Percentiles rank a stretch among this genome's conserved stretches.
Evolutionary conservation across 2,797 vertebrate species (phyloP).

Genomic region (Sphaeramia orbicularis): DNA sequence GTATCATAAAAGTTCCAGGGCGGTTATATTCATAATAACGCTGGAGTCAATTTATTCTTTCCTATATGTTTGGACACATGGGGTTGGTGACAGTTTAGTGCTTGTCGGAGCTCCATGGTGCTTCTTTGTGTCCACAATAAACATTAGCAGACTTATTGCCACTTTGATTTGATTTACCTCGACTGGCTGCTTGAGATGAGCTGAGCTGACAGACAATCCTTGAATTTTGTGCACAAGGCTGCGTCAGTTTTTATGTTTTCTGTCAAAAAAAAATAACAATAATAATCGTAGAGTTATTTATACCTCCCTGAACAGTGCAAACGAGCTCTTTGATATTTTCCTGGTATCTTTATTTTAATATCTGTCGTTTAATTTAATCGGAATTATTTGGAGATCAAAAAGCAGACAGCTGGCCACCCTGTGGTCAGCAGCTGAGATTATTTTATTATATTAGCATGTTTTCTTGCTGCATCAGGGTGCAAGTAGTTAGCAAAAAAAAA

Average conservation of each 20-base stretch:
- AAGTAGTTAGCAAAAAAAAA: too few species aligned
- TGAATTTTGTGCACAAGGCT: conserved; percentile 14
- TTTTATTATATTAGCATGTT: conserved; percentile 26
- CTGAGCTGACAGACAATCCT: conserved; percentile 12
- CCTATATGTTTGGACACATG: conserved; percentile 32
- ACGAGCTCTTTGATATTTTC: background rate
- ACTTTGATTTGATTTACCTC: conserved; percentile 39
- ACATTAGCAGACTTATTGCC: conserved; percentile 27
- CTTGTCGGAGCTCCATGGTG: conserved; percentile 1
- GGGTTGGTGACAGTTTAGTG: conserved; percentile 46
- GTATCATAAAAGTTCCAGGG: conserved; percentile 24
- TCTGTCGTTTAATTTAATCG: background rate
- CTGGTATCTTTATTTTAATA: background rate
- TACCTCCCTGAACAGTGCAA: background rate
- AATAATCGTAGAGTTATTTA: background rate
- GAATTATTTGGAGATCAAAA: conserved; percentile 4
- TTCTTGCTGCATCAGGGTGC: conserved; percentile 35
- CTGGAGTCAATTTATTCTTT: conserved; percentile 9
- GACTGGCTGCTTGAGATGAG: conserved; percentile 10
- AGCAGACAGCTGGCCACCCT: conserved; percentile 8
- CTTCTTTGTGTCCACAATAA: conserved; percentile 30
- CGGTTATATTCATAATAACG: conserved; percentile 19
- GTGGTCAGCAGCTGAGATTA: conserved; percentile 38
- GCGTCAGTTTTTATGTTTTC: conserved; percentile 27
- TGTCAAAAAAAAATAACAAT: conserved; percentile 22